Evolutionary conservation across 2,113 vertebrate species (phyloP), one percentile per base, ranked within the genome.

Genomic region (Mohoua ochrocephala): DNA sequence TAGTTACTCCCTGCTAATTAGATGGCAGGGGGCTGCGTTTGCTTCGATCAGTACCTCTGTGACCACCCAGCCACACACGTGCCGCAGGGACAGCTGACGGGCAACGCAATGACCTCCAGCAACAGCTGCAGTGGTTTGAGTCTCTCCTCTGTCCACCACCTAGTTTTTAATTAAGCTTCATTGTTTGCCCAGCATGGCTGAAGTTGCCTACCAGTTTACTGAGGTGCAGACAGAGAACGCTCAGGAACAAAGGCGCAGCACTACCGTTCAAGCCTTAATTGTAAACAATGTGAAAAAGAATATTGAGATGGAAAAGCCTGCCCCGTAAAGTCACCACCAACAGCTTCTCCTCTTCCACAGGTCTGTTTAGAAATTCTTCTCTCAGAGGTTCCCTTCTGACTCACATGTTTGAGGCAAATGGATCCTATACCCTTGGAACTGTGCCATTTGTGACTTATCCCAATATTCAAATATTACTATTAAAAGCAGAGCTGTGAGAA

Each of bases 1-100:
- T n/a, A 6, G 31, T 61, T 30, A 31, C 21, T 70, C 52, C n/a
- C n/a, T 22, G 60, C 82, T 75, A 54, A 59, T 85, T 8, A 68
- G 47, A 26, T 2, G 33, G 67, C 33, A 10, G 0, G 22, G 80
- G 33, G 61, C 61, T 71, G 53, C 61, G 2, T 2, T 7, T 23
- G 53, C 79, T 76, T 13, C 2, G 6, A 77, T 28, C 26, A 11
- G 70, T 18, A 71, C 70, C 75, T 67, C 4, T 13, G 70, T 2
- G 42, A 30, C 47, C n/a, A 20, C 47, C 65, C 47, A 63, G 86
- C 14, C 79, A 42, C n/a, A 24, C 39, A 1, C 0, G 1, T 14
- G 68, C 35, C 0, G 0, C 13, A 7, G 11, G 0, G 45, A 77
- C 74, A 85, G 61, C 79, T 41, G 89, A 33, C 4, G 5, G 35